Percentiles rank a stretch among this genome's conserved stretches.
Conservation (phyloP, 2,113 vertebrate species). For the Erythrocebus patas region DNA sequence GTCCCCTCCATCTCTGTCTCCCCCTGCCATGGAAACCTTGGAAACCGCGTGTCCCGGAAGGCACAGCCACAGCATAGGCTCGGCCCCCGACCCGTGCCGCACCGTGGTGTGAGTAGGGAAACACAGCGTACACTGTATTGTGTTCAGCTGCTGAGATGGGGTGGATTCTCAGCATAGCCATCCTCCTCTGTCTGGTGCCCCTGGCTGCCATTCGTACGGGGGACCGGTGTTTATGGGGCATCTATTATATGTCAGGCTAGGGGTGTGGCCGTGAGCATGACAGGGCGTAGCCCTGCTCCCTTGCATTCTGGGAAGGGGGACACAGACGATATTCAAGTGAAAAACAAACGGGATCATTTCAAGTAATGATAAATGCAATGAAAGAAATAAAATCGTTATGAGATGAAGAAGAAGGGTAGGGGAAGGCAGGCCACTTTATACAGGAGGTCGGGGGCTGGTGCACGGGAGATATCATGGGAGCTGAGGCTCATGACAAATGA, state of each 20-base stretch:
- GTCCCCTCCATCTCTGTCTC: background rate
- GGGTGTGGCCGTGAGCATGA: background rate
- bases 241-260: background rate
- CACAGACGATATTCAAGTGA: background rate
- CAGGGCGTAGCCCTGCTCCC: background rate
- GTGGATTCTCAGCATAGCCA: accelerated
- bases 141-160: background rate
- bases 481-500: background rate
- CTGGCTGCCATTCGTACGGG: too few relatives aligned
- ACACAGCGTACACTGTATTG: accelerated
- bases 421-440: background rate
- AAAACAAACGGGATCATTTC: background rate
- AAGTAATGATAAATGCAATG: background rate
- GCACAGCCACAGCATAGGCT: background rate
- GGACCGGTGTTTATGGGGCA: too few relatives aligned
- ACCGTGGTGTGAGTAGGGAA: background rate
- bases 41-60: background rate
- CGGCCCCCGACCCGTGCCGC: accelerated
- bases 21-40: background rate
- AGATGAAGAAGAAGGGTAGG: background rate
- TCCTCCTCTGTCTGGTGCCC: too few relatives aligned
- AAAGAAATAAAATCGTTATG: background rate
- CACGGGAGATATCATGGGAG: background rate
- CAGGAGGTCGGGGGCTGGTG: background rate
- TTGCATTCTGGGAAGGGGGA: background rate